Evolutionary conservation across 1,140 invertebrate species (phyloP).

Genomic region (Euglossa dilemma): DNA sequence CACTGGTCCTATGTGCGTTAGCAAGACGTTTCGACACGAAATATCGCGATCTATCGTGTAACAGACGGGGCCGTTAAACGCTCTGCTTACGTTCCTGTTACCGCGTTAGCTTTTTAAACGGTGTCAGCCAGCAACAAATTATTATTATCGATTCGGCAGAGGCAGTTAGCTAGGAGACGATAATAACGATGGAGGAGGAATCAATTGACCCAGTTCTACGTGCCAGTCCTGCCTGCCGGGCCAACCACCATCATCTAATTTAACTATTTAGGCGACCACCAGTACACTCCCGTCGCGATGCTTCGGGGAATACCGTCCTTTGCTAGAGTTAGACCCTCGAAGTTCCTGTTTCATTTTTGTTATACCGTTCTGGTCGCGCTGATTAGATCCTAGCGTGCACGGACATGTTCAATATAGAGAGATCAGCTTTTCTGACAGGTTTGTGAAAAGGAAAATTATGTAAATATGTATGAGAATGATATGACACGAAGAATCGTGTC

Average conservation of each 20-base stretch:
- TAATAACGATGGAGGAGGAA: conserved; percentile 63
- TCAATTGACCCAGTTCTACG: conserved; percentile 76
- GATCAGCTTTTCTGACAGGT: too few relatives aligned
- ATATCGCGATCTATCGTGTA: background rate
- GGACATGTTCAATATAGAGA: too few relatives aligned
- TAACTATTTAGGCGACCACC: conserved; percentile 74
- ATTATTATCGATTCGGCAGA: conserved; percentile 26
- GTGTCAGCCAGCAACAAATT: background rate
- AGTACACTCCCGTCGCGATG: conserved; percentile 9
- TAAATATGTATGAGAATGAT: too few relatives aligned
- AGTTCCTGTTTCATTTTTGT: conserved; percentile 40
- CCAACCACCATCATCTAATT: conserved; percentile 73
- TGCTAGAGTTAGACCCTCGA: conserved; percentile 34
- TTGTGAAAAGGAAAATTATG: too few relatives aligned
- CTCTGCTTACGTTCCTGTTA: background rate
- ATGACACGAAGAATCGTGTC: too few relatives aligned
- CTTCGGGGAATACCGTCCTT: conserved; percentile 45
- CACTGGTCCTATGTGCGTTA: background rate
- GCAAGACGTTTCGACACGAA: background rate
- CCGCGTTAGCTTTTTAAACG: background rate
- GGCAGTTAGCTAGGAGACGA: conserved; percentile 45
- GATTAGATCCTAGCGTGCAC: too few relatives aligned
- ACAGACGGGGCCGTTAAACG: background rate
- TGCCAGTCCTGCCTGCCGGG: conserved; percentile 55
- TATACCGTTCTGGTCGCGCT: background rate